phyloP scores from a whole-genome alignment of 2,797 vertebrate genomes.

The Psittacula derbiana region DNA sequence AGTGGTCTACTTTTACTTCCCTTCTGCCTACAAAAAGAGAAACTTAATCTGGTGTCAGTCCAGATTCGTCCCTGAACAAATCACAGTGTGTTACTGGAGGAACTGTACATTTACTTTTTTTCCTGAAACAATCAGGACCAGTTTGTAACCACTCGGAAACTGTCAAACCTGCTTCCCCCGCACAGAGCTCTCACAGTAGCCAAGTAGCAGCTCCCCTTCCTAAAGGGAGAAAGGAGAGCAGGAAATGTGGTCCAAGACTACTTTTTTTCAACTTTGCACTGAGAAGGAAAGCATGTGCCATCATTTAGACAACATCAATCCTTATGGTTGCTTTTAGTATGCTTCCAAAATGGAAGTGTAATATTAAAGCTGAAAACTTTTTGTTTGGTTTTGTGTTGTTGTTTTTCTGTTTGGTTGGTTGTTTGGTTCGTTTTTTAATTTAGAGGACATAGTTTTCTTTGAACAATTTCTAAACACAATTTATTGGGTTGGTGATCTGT shows the following conservation, averaged over 20 bases:
- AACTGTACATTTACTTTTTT: slow-evolving; percentile 79
- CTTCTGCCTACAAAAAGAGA: slow-evolving; percentile 79
- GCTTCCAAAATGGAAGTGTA: neutral
- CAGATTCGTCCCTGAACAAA: slow-evolving; percentile 79
- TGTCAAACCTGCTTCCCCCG: neutral
- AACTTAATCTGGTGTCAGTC: slow-evolving; percentile 72
- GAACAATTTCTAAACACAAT: neutral
- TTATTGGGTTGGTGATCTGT: neutral
- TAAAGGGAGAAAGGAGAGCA: neutral
- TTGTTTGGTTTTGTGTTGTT: neutral
- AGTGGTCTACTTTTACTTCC: slow-evolving; percentile 79
- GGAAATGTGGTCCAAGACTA: neutral
- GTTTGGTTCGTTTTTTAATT: neutral
- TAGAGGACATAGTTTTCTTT: neutral
- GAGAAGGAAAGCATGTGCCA: neutral
- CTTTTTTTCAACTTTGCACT: neutral
- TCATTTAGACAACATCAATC: neutral
- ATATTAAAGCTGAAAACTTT: neutral
- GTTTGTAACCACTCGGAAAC: slow-evolving; percentile 66
- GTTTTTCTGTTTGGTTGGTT: neutral
- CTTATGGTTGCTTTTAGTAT: neutral
- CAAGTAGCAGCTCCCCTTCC: neutral
- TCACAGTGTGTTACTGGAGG: slow-evolving; percentile 76
- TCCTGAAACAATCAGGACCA: slow-evolving; percentile 78
- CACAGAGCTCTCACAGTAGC: neutral